phyloP scores from a whole-genome alignment of 2,888 invertebrate species.

The Pristionchus exspectatus region DNA sequence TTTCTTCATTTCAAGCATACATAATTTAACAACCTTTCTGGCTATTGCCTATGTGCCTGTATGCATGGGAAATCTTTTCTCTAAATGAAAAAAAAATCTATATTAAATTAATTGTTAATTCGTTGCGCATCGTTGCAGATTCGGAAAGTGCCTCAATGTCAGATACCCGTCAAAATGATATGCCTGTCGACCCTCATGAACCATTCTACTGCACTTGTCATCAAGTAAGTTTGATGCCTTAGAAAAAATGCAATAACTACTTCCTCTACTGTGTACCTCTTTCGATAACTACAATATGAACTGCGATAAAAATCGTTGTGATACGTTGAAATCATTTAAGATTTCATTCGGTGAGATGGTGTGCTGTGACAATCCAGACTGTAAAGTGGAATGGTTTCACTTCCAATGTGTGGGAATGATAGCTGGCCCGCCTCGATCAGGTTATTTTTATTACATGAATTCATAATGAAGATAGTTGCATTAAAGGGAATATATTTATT shows the following conservation, averaged over 20 bases:
- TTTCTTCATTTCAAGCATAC: neutral
- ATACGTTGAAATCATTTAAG: slow-evolving; percentile 54
- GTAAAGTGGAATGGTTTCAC: slow-evolving; percentile 82
- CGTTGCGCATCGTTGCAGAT: too few relatives aligned
- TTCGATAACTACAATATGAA: too few relatives aligned
- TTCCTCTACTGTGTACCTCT: too few relatives aligned
- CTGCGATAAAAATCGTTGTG: too few relatives aligned
- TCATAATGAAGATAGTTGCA: neutral
- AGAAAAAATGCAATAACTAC: too few relatives aligned
- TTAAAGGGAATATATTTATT: neutral
- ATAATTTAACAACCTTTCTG: too few relatives aligned
- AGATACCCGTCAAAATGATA: slow-evolving; percentile 80
- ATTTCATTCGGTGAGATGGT: slow-evolving; percentile 97
- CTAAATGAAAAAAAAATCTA: too few relatives aligned
- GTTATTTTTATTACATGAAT: neutral
- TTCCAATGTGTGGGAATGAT: slow-evolving; percentile 77
- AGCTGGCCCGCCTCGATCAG: slow-evolving; percentile 58
- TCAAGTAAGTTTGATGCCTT: slow-evolving; percentile 82
- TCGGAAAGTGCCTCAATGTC: too few relatives aligned
- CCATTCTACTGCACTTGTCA: slow-evolving; percentile 97
- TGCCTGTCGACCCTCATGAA: slow-evolving; percentile 92
- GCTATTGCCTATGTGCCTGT: too few relatives aligned
- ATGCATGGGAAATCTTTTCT: too few relatives aligned
- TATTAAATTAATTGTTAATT: too few relatives aligned
- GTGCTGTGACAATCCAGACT: slow-evolving; percentile 91